phyloP scores from a whole-genome alignment of 2,888 invertebrate genomes.

The Mylabris sibirica region DNA sequence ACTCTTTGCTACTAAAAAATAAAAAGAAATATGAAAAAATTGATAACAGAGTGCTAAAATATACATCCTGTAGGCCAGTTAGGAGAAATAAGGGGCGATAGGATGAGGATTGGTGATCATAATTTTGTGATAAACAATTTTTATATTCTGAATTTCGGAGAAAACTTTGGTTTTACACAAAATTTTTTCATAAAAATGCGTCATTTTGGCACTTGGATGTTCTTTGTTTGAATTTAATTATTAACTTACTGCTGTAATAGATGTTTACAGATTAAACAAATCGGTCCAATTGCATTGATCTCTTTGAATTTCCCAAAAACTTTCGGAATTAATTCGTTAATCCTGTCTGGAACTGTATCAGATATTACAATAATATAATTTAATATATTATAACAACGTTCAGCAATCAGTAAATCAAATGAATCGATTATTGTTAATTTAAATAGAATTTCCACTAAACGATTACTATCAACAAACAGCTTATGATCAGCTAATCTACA shows the following conservation, averaged over 20 bases:
- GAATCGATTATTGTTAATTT: not conserved
- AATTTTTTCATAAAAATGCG: no score
- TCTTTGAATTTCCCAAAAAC: not conserved
- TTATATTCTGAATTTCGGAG: no score
- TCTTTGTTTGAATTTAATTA: not conserved
- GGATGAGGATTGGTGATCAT: no score
- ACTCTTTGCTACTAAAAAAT: not conserved
- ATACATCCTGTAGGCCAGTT: no score
- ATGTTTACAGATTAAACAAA: conserved; percentile 13
- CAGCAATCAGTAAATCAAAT: conserved; percentile 2
- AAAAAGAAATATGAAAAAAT: not conserved
- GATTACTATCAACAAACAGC: not conserved
- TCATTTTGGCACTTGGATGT: no score
- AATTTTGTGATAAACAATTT: no score
- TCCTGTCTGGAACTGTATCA: not conserved
- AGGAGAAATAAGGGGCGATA: no score
- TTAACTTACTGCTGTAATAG: not conserved
- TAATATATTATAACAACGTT: not conserved
- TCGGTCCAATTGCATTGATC: not conserved
- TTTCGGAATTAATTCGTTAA: not conserved
- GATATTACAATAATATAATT: not conserved
- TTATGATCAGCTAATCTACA: not conserved
- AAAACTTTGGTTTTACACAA: no score
- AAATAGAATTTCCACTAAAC: conserved; percentile 10
- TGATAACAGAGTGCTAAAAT: not conserved